A percentile compares a stretch with the other conserved stretches of the same genome.
Conservation (phyloP, 2,797 vertebrate species). For the Acrossocheilus fasciatus region DNA sequence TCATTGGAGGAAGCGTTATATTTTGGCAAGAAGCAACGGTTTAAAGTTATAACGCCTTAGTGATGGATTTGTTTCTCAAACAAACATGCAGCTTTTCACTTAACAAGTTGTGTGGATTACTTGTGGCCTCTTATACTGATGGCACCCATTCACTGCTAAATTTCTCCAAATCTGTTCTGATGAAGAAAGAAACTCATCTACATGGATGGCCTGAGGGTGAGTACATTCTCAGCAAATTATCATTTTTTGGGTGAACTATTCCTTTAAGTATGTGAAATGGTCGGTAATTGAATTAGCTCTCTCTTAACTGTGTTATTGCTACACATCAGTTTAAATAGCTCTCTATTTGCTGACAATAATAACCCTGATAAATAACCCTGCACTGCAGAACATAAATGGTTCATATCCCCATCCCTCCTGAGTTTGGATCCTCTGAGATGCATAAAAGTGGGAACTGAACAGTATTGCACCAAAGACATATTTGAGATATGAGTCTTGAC, state of each 20-base stretch:
- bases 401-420: conserved; percentile 3
- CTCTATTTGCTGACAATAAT: conserved; percentile 17
- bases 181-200: background rate
- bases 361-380: conserved; percentile 5
- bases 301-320: background rate
- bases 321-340: conserved; percentile 15
- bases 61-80: background rate
- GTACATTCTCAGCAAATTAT: background rate
- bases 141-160: background rate
- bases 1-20: background rate
- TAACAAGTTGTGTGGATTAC: background rate
- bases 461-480: background rate
- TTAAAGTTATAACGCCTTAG: background rate
- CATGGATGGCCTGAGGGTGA: background rate
- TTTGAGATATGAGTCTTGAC: conserved; percentile 38
- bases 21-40: background rate
- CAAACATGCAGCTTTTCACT: background rate
- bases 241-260: background rate
- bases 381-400: background rate
- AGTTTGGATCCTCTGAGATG: conserved; percentile 7
- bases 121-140: background rate
- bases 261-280: background rate
- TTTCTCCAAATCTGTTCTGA: background rate
- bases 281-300: conserved; percentile 7
- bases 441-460: conserved; percentile 2